Conservation (phyloP, 1,140 invertebrate species). For the Drosophila eugracilis region DNA sequence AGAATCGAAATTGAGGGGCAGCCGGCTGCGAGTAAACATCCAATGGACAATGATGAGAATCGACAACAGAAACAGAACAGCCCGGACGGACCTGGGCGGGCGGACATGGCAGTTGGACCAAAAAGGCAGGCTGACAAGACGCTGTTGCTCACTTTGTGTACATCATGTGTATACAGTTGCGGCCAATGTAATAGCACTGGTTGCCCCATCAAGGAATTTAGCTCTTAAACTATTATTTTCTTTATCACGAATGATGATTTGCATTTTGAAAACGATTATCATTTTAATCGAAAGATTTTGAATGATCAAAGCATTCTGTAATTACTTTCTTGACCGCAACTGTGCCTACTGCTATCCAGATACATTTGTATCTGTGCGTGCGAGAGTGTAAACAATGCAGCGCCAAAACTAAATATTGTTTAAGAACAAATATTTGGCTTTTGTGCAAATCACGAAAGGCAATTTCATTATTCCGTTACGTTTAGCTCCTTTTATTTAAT, state of each 20-base stretch:
- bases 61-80: constrained; percentile 55
- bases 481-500: constrained; percentile 21
- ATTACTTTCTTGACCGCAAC: not conserved
- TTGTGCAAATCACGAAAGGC: constrained; percentile 64
- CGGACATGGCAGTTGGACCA: constrained; percentile 21
- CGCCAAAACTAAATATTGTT: constrained; percentile 80
- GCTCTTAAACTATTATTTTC: too few species aligned
- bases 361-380: constrained; percentile 45
- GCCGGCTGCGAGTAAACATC: constrained; percentile 64
- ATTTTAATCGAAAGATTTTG: too few species aligned
- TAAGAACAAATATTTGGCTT: constrained; percentile 81
- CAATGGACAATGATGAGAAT: constrained; percentile 52
- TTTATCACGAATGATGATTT: too few species aligned
- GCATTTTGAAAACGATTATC: too few species aligned
- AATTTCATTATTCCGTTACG: constrained; percentile 46
- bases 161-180: not conserved
- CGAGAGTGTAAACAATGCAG: constrained; percentile 74
- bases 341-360: constrained; percentile 5
- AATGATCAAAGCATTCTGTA: too few species aligned
- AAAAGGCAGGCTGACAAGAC: constrained; percentile 14
- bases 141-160: constrained; percentile 60
- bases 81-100: constrained; percentile 24
- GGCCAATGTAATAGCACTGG: not conserved
- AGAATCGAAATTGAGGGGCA: constrained; percentile 19
- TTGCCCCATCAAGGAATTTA: too few species aligned